phyloP scores from a whole-genome alignment of 2,113 vertebrate genomes.

The Menura novaehollandiae region DNA sequence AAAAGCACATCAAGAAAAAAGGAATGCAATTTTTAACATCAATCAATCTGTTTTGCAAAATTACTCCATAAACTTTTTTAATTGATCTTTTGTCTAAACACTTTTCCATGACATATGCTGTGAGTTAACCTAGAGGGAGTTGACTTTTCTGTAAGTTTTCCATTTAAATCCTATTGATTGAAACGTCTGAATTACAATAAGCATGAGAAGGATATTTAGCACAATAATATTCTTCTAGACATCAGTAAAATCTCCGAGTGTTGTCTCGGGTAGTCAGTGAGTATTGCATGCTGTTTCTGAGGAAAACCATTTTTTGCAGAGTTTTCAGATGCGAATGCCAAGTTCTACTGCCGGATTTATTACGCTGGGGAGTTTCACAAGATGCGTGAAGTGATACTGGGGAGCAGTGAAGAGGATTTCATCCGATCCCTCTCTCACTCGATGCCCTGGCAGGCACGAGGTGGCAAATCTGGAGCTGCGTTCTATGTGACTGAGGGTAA shows the following conservation, averaged over 20 bases:
- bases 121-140: not conserved
- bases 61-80: not conserved
- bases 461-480: conserved; percentile 94
- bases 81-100: not conserved
- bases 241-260: not conserved
- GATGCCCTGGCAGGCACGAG: conserved; percentile 94
- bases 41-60: not conserved
- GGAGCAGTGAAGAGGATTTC: conserved; percentile 92
- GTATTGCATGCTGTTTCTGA: not conserved
- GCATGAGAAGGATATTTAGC: not conserved
- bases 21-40: not conserved
- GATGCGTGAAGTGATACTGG: conserved; percentile 94
- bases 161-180: not conserved
- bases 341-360: conserved; percentile 97
- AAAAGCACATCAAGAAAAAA: not conserved
- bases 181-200: not conserved
- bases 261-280: not conserved
- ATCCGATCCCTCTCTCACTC: conserved; percentile 95
- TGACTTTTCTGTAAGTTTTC: not conserved
- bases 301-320: conserved; percentile 68
- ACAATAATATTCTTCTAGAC: not conserved
- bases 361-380: conserved; percentile 95
- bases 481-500: conserved; percentile 96
- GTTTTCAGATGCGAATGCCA: conserved; percentile 94
- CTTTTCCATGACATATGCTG: not conserved